A percentile compares a stretch with the other conserved stretches of the same genome.
phyloP scores from a whole-genome alignment of 2,888 invertebrate genomes.

The Spilarctia lutea region DNA sequence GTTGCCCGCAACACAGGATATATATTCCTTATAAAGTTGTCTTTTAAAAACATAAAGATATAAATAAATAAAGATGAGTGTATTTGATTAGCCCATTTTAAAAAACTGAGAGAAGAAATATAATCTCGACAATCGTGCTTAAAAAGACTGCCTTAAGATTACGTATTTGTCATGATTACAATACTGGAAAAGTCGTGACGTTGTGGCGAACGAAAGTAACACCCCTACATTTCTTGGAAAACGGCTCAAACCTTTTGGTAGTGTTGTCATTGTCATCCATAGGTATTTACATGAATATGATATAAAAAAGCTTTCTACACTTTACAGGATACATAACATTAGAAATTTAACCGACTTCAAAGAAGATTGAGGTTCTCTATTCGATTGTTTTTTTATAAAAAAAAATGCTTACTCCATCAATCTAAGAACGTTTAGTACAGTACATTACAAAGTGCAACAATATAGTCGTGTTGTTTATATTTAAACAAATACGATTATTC shows the following conservation, averaged over 20 bases:
- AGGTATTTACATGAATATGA: neutral
- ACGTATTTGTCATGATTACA: neutral
- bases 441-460: neutral
- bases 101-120: too few species aligned
- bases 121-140: neutral
- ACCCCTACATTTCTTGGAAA: neutral
- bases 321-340: neutral
- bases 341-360: neutral
- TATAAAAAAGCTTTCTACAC: neutral
- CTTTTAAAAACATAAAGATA: too few species aligned
- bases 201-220: neutral
- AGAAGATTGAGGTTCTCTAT: too few species aligned
- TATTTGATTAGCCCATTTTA: too few species aligned
- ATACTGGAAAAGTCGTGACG: neutral
- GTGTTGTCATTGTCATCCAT: neutral
- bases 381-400: neutral
- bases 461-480: constrained; percentile 28
- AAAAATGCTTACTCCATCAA: neutral
- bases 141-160: neutral
- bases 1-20: too few species aligned
- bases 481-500: constrained; percentile 46
- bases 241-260: neutral
- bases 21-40: too few species aligned
- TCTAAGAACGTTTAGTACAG: neutral
- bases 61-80: too few species aligned